Evolutionary conservation across 2,888 invertebrate species (phyloP).

Genomic region (Microctonus aethiopoides): DNA sequence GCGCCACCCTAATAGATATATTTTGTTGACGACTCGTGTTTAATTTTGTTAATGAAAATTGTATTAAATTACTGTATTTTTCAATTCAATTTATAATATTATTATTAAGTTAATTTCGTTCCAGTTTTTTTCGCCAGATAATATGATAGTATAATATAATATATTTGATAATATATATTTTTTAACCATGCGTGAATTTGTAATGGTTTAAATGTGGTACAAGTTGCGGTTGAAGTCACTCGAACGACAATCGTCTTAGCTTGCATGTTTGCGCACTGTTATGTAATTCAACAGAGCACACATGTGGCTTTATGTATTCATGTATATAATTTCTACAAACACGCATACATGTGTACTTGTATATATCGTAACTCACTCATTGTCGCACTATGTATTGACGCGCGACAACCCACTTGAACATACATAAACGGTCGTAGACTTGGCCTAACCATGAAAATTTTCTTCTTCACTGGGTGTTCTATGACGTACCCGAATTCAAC

Average conservation of each 20-base stretch:
- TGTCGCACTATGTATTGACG: slow-evolving; percentile 21
- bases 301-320: slow-evolving; percentile 7
- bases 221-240: not conserved
- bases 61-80: not conserved
- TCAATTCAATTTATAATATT: not conserved
- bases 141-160: slow-evolving; percentile 7
- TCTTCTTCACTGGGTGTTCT: slow-evolving; percentile 42
- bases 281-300: slow-evolving; percentile 19
- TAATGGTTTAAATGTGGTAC: not conserved
- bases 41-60: not conserved
- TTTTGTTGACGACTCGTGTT: not conserved
- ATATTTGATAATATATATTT: not conserved
- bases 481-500: slow-evolving; percentile 34
- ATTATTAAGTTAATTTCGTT: not conserved
- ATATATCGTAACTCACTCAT: slow-evolving; percentile 19
- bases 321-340: no score
- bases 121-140: not conserved
- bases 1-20: no score
- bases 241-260: slow-evolving; percentile 21
- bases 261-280: slow-evolving; percentile 16
- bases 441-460: slow-evolving; percentile 41
- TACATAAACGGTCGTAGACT: slow-evolving; percentile 14
- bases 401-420: not conserved
- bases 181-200: not conserved
- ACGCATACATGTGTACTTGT: no score